phyloP scores from a whole-genome alignment of 2,888 invertebrate genomes.

The Stegana nigrithorax region DNA sequence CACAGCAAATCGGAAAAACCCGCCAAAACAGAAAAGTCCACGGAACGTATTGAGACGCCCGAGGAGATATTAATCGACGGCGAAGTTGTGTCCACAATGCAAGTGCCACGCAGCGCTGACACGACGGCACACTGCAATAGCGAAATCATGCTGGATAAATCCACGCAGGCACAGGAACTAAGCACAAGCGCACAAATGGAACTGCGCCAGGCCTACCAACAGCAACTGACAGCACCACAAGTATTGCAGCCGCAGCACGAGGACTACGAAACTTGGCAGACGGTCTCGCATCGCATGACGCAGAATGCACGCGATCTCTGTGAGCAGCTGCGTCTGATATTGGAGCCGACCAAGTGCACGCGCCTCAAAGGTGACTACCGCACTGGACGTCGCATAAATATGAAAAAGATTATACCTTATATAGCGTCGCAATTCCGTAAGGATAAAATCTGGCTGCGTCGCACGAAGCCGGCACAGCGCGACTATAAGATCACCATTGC shows the following conservation, averaged over 20 bases:
- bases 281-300: constrained; percentile 66
- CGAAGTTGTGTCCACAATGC: constrained; percentile 76
- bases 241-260: constrained; percentile 56
- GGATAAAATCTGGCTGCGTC: constrained; percentile 97
- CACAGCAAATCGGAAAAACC: constrained; percentile 62
- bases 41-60: constrained; percentile 69
- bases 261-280: constrained; percentile 66
- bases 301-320: constrained; percentile 85
- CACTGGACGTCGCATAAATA: constrained; percentile 96
- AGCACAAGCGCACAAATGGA: constrained; percentile 57
- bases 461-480: constrained; percentile 94
- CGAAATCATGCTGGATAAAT: constrained; percentile 61
- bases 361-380: constrained; percentile 94
- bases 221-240: constrained; percentile 55
- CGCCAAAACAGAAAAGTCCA: constrained; percentile 66
- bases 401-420: constrained; percentile 97
- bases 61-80: constrained; percentile 79
- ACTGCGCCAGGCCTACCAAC: constrained; percentile 62
- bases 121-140: constrained; percentile 81
- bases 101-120: constrained; percentile 77
- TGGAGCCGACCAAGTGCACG: constrained; percentile 95
- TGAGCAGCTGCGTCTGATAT: constrained; percentile 90
- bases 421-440: constrained; percentile 99
- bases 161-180: constrained; percentile 51
- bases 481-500: constrained; percentile 97